Evolutionary conservation across 2,797 vertebrate genomes (phyloP).

Genomic region (Tauraco hartlaubi): DNA sequence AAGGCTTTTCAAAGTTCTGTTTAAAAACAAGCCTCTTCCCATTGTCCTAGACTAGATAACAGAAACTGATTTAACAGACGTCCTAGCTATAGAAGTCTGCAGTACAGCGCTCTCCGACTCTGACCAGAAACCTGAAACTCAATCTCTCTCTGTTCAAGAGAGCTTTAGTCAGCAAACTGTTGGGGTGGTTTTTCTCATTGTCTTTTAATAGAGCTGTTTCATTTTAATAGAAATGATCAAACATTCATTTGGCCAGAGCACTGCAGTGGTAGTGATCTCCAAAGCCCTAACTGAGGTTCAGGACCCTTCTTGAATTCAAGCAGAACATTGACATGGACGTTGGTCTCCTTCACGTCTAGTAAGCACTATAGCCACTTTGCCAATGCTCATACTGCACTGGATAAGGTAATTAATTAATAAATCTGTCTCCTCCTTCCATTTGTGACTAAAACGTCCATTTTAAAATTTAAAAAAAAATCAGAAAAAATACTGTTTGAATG

Average conservation of each 20-base stretch:
- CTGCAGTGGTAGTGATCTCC: not conserved
- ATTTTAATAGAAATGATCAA: not conserved
- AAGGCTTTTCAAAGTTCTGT: not conserved
- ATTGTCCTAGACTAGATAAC: not conserved
- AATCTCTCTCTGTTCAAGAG: not conserved
- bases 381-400: not conserved
- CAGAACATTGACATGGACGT: not conserved
- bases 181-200: not conserved
- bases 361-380: not conserved
- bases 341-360: not conserved
- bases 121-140: not conserved
- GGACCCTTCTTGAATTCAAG: not conserved
- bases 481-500: not conserved
- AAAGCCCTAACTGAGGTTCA: not conserved
- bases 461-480: not conserved
- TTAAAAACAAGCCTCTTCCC: not conserved
- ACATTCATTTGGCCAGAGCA: not conserved
- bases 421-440: not conserved
- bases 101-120: not conserved
- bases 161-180: not conserved
- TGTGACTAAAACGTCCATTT: not conserved
- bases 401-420: not conserved
- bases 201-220: not conserved
- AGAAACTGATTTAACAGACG: not conserved
- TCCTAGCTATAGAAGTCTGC: not conserved